phyloP scores from a whole-genome alignment of 2,113 vertebrate genomes.

The Malurus melanocephalus region DNA sequence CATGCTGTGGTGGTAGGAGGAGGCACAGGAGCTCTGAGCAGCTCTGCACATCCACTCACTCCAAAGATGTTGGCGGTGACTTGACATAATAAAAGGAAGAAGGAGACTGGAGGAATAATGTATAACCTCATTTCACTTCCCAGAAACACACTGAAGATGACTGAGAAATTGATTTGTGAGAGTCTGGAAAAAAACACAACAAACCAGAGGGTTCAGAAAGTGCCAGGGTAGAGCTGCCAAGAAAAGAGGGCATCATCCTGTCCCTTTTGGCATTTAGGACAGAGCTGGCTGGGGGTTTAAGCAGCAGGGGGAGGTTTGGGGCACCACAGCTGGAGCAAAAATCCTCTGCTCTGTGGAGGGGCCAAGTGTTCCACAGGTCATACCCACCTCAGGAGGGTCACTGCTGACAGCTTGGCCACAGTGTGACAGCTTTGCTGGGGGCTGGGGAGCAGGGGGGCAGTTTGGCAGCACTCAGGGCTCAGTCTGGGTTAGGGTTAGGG shows the following conservation, averaged over 20 bases:
- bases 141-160: constrained; percentile 42
- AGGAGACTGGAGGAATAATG: not conserved
- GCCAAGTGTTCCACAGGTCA: not conserved
- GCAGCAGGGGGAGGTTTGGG: not conserved
- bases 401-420: fast-evolving
- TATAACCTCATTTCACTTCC: constrained; percentile 10
- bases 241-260: not conserved
- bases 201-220: not conserved
- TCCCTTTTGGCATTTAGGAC: not conserved
- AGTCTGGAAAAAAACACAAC: not conserved
- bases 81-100: not conserved
- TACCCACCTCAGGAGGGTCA: fast-evolving
- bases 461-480: too few relatives aligned
- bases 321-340: not conserved
- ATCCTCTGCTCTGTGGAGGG: not conserved
- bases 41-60: not conserved
- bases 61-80: not conserved
- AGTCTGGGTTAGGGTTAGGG: too few relatives aligned
- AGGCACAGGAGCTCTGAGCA: not conserved
- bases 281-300: not conserved
- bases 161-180: not conserved
- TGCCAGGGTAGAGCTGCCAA: not conserved
- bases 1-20: not conserved
- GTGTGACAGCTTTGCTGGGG: not conserved
- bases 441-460: not conserved